phyloP scores from a whole-genome alignment of 1,140 invertebrate species.

The Macrostomum lignano region DNA sequence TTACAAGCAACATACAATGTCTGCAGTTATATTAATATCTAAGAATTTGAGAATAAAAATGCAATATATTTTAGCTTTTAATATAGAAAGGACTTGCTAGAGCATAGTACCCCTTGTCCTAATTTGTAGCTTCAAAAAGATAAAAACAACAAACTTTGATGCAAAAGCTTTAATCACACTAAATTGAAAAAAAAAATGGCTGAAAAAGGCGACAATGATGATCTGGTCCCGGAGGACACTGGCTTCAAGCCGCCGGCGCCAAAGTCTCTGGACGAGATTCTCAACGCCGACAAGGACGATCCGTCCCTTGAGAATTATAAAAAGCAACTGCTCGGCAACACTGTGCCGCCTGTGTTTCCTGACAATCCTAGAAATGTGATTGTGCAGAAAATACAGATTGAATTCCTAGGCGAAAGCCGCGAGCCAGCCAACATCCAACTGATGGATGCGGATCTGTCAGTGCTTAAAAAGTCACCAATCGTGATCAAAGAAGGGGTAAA shows the following conservation, averaged over 20 bases:
- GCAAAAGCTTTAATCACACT: too few species aligned
- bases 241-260: conserved; percentile 73
- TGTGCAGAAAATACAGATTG: conserved; percentile 53
- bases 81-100: too few species aligned
- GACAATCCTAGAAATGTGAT: conserved; percentile 57
- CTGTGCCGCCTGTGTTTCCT: conserved; percentile 32
- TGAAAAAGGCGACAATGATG: conserved; percentile 33
- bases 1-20: too few species aligned
- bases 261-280: conserved; percentile 68
- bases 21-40: too few species aligned
- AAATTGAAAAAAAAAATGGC: too few species aligned
- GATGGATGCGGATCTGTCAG: conserved; percentile 10
- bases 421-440: too few species aligned
- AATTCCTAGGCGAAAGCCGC: too few species aligned
- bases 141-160: too few species aligned
- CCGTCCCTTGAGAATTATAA: conserved; percentile 84
- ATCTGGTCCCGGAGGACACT: conserved; percentile 42
- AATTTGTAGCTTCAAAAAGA: too few species aligned
- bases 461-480: conserved; percentile 14
- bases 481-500: conserved; percentile 69
- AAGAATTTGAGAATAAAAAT: too few species aligned
- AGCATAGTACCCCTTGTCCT: too few species aligned
- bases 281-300: conserved; percentile 70
- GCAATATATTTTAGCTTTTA: too few species aligned
- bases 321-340: conserved; percentile 50